phyloP scores from a whole-genome alignment of 1,140 invertebrate species.

The Eupristina koningsbergeri region DNA sequence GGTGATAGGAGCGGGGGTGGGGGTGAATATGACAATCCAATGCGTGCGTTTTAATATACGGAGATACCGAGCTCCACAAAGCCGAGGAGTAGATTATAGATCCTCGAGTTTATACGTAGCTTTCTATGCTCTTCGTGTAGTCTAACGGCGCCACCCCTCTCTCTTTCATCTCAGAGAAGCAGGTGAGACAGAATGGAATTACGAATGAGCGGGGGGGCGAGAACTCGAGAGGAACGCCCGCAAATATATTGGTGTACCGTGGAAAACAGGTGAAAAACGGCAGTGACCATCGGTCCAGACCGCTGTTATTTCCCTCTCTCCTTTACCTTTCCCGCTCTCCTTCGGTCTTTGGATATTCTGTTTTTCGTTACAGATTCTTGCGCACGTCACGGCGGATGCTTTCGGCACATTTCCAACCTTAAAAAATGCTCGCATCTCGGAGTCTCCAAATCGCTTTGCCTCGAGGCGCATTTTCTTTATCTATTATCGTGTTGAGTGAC shows the following conservation, averaged over 20 bases:
- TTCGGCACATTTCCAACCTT: not conserved
- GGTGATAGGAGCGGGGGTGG: not conserved
- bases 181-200: constrained; percentile 55
- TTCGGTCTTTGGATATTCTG: constrained; percentile 10
- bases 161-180: constrained; percentile 55
- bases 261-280: constrained; percentile 45
- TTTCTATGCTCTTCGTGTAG: constrained; percentile 61
- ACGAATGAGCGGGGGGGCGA: constrained; percentile 56
- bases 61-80: not conserved
- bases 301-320: not conserved
- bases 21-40: not conserved
- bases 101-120: constrained; percentile 33
- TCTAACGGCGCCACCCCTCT: constrained; percentile 32
- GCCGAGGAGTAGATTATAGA: constrained; percentile 39
- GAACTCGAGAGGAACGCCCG: constrained; percentile 57
- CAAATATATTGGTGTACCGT: not conserved
- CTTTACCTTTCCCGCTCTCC: not conserved
- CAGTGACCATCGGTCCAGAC: constrained; percentile 10
- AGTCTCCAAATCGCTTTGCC: not conserved
- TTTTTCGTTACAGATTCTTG: not conserved
- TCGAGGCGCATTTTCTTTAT: too few relatives aligned
- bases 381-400: not conserved
- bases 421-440: not conserved
- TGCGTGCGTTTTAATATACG: constrained; percentile 13
- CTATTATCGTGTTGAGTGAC: too few relatives aligned